Base-by-base conservation (phyloP, 23 tunicate genomes). In the Corella eumyota region DNA sequence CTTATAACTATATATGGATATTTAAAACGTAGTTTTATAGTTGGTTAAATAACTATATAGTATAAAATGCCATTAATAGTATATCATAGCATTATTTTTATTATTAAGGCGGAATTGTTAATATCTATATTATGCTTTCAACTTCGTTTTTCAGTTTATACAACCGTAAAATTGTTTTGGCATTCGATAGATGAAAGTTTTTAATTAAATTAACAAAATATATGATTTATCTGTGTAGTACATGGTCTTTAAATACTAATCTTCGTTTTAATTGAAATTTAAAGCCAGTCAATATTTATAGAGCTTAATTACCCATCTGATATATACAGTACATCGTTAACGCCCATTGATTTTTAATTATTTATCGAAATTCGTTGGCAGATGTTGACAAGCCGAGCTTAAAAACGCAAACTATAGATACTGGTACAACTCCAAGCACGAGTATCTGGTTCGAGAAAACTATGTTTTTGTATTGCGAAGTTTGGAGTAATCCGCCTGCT, bases 391-490 rank as follows among this genome's bases (percentile, higher is more conserved):
- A 59, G 33, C 85, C 85, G 15, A 48, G 11, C 22, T 25, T 77
- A n/a, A 58, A 62, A n/a, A 36, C 67, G 0, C 57, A 65, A 15
- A 40, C 45, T 3, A 36, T 68, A 34, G 58, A 72, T 27, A 59
- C 26, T 17, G 62, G 40, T 34, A 33, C 20, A 26, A 59, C 31
- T 6, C 74, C 75, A 2, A 68, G 36, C 1, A n/a, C 61, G 34
- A 70, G 76, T 32, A 70, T 70, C 25, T 70, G 76, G 76, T 70
- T 58, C 29, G 76, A 70, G 29, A 79, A 70, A 49, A 55, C 72
- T 23, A 48, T 79, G 4, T 48, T 45, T 21, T 53, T 79, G 2
- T 66, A 32, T 1, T 79, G 87, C 45, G 56, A 56, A 32, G 70
- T 70, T 2, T n/a, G 21, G 3, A 60, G 70, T 45, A 52, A 63